Percentiles rank a stretch among this genome's conserved stretches.
These are phyloP conservation scores for Podocnemis expansa DNA, from an alignment of 2,113 vertebrate species.

Conservation along the genomic window DNA sequence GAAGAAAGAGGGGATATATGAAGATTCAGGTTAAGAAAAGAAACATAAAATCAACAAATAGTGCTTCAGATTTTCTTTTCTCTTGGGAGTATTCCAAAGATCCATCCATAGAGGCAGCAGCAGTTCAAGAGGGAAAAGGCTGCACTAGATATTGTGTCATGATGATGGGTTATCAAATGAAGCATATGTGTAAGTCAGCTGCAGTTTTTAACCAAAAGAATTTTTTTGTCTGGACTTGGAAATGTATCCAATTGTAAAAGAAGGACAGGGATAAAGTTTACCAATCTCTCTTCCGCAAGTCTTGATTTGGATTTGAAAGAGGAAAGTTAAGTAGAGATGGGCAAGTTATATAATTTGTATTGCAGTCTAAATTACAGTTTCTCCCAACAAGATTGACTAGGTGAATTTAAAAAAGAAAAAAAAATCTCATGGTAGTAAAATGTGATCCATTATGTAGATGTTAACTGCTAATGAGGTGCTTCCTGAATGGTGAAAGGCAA, in stretches of 20 bases:
- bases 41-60: background rate
- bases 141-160: background rate
- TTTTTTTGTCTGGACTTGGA: background rate
- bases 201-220: background rate
- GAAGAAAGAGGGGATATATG: background rate
- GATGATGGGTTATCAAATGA: background rate
- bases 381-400: background rate
- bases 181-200: background rate
- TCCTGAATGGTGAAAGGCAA: conserved; percentile 61
- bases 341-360: background rate
- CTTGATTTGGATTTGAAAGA: background rate
- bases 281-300: background rate
- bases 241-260: background rate
- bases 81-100: accelerated
- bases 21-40: background rate
- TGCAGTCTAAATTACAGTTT: background rate
- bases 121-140: background rate
- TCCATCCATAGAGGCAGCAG: background rate
- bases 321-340: background rate
- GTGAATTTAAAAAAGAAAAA: conserved; percentile 18
- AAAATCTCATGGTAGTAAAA: conserved; percentile 49
- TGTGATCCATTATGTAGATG: conserved; percentile 17
- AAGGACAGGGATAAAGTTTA: background rate
- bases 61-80: background rate
- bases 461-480: conserved; percentile 65